Percentiles rank a stretch among this genome's conserved stretches.
These are phyloP conservation scores for Lissonota sp. DNA, from an alignment of 2,888 invertebrate species.

Conservation along the genomic window DNA sequence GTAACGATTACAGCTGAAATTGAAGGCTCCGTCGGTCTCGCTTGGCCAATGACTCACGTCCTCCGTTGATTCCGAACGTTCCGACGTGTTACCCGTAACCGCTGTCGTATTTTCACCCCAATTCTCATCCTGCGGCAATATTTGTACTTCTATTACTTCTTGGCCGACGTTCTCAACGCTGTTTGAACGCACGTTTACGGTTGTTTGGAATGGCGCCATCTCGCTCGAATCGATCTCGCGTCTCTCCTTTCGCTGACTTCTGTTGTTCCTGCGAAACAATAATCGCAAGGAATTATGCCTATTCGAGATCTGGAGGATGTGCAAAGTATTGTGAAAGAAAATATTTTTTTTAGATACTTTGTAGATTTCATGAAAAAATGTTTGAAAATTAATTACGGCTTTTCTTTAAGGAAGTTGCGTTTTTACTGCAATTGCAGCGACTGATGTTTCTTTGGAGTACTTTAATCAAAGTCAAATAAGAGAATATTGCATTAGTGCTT, in stretches of 20 bases:
- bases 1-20: constrained; percentile 92
- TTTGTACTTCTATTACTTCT: constrained; percentile 98
- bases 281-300: constrained; percentile 33
- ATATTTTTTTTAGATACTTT: too few species aligned
- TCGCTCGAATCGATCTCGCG: constrained; percentile 85
- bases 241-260: constrained; percentile 87
- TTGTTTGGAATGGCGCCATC: constrained; percentile 95
- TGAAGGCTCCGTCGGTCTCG: constrained; percentile 89
- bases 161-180: constrained; percentile 93
- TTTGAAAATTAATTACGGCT: too few species aligned
- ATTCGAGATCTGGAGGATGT: too few species aligned
- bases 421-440: too few species aligned
- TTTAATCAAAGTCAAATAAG: too few species aligned
- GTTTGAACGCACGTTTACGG: constrained; percentile 88
- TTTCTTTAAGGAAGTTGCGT: too few species aligned
- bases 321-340: too few species aligned
- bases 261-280: constrained; percentile 85
- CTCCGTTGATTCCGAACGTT: constrained; percentile 97
- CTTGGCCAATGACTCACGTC: constrained; percentile 93
- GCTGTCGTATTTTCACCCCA: constrained; percentile 99
- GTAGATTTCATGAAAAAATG: too few species aligned
- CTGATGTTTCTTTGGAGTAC: too few species aligned
- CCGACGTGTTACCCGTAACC: constrained; percentile 97
- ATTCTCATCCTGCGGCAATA: constrained; percentile 97
- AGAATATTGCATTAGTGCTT: too few species aligned